A percentile compares a stretch with the other conserved stretches of the same genome.
Evolutionary conservation across 2,113 vertebrate species (phyloP).

Genomic region (Haemorhous mexicanus): DNA sequence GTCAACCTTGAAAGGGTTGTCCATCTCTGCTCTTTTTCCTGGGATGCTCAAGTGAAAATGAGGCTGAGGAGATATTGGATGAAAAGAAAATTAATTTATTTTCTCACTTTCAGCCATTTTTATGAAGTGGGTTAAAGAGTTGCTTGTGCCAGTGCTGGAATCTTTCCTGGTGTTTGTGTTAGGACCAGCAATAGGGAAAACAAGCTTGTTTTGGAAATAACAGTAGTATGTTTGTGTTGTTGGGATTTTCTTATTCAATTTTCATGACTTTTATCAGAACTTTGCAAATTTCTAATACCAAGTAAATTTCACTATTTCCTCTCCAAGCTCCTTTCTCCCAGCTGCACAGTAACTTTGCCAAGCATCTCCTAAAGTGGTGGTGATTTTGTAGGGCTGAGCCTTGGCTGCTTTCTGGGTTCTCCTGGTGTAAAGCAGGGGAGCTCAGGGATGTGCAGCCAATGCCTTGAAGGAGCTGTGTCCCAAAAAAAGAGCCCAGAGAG

Average conservation of each 20-base stretch:
- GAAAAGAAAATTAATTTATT: neutral
- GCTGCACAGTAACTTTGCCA: neutral
- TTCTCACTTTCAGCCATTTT: neutral
- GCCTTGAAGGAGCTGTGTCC: neutral
- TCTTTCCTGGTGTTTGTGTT: neutral
- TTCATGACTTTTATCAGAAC: neutral
- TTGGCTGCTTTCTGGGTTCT: neutral
- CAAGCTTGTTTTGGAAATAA: neutral
- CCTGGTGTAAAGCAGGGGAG: neutral
- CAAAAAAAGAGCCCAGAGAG: neutral
- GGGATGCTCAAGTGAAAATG: neutral
- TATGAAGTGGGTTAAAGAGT: neutral
- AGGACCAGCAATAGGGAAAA: neutral
- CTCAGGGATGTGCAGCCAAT: neutral
- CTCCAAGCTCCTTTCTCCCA: neutral
- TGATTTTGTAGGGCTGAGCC: neutral
- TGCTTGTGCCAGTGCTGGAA: neutral
- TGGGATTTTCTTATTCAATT: neutral
- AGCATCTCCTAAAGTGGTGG: rapidly evolving
- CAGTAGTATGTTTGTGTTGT: neutral
- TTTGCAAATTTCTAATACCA: neutral
- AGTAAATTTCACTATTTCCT: neutral
- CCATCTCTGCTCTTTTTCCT: neutral
- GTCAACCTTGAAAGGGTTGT: neutral
- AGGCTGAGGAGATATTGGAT: neutral